phyloP scores from a whole-genome alignment of 2,113 vertebrate species.

The Nyctereutes procyonoides region DNA sequence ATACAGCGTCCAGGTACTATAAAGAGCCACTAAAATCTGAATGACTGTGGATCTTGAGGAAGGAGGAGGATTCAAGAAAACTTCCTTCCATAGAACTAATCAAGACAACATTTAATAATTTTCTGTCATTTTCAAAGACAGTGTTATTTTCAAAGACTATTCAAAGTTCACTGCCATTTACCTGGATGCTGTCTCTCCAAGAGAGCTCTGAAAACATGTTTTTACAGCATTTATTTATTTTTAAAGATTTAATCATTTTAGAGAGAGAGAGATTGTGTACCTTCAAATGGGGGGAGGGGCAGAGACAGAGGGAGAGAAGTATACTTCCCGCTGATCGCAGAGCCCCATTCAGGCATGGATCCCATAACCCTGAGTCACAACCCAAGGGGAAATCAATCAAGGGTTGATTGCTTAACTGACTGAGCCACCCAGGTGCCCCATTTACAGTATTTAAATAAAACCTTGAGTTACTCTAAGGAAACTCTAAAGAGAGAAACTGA shows the following conservation, averaged over 20 bases:
- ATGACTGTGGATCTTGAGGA: background rate
- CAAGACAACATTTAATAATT: constrained; percentile 9
- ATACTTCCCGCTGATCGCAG: background rate
- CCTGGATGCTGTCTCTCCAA: background rate
- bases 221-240: background rate
- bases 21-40: background rate
- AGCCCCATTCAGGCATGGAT: no score
- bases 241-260: background rate
- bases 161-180: background rate
- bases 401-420: no score
- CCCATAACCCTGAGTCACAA: no score
- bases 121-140: background rate
- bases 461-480: constrained; percentile 4
- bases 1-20: background rate
- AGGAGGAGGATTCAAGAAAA: background rate
- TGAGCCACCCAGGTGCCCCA: background rate
- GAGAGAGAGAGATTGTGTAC: no score
- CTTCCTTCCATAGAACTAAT: background rate
- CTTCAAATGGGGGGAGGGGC: background rate
- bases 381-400: no score
- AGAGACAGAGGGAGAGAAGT: background rate
- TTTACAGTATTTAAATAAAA: constrained; percentile 52
- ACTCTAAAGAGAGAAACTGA: constrained; percentile 33
- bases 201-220: constrained; percentile 57
- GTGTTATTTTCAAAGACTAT: no score